These are phyloP conservation scores for Eulithis testata DNA, from an alignment of 2,888 invertebrate genomes.

Conservation along the genomic window DNA sequence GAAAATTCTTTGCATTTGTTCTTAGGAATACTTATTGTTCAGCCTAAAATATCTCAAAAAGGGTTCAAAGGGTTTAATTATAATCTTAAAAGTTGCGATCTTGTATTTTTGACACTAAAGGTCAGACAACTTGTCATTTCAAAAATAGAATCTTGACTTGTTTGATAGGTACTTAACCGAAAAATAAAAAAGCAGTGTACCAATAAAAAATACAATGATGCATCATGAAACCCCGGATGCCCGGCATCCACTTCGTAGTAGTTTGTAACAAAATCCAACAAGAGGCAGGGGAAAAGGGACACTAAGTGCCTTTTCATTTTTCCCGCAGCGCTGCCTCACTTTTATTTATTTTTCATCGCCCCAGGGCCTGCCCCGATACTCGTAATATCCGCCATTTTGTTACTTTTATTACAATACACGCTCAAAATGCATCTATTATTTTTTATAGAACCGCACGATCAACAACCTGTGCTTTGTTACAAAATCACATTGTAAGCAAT, in stretches of 20 bases:
- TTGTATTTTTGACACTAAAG: too few relatives aligned
- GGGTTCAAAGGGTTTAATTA: too few relatives aligned
- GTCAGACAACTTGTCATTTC: too few relatives aligned
- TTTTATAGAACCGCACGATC: conserved; percentile 67
- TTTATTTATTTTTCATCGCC: conserved; percentile 84
- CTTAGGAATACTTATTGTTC: too few relatives aligned
- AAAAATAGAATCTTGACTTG: too few relatives aligned
- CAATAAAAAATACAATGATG: conserved; percentile 20
- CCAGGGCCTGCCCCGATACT: conserved; percentile 63
- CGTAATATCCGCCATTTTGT: conserved; percentile 71
- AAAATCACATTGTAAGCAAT: conserved; percentile 37
- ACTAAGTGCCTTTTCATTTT: conserved; percentile 78
- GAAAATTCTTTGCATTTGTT: too few relatives aligned
- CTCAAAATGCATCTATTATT: conserved; percentile 70
- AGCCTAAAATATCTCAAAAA: too few relatives aligned
- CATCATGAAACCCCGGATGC: conserved; percentile 2
- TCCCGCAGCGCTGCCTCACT: conserved; percentile 60
- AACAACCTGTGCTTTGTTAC: conserved; percentile 44
- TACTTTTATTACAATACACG: conserved; percentile 75
- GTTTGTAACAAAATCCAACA: conserved; percentile 54
- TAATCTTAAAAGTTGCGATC: too few relatives aligned
- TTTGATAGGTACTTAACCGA: too few relatives aligned
- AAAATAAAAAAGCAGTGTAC: background rate
- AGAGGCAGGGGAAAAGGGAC: conserved; percentile 68
- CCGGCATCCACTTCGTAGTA: conserved; percentile 35